Evolutionary conservation across 1,140 invertebrate genomes (phyloP).

Genomic region (Cheumatopsyche charites): DNA sequence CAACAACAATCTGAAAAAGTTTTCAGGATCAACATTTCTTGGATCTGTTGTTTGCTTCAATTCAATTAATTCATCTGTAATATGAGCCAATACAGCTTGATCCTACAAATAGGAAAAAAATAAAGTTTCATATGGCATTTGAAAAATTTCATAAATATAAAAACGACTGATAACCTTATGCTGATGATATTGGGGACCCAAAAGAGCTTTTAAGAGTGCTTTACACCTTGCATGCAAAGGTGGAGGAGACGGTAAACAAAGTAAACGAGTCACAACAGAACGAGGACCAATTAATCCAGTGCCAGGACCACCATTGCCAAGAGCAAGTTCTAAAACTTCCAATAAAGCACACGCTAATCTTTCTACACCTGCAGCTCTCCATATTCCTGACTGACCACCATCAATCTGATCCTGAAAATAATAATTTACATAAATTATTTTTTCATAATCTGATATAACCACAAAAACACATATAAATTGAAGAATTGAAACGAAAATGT

Average conservation of each 20-base stretch:
- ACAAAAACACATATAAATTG: neutral
- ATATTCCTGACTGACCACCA: conserved; percentile 34
- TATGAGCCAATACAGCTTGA: conserved; percentile 80
- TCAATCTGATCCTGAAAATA: conserved; percentile 40
- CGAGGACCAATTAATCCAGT: conserved; percentile 45
- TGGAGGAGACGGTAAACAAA: conserved; percentile 82
- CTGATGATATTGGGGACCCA: conserved; percentile 79
- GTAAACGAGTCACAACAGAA: conserved; percentile 76
- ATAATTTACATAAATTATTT: neutral
- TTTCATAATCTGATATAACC: no score
- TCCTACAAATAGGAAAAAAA: conserved; percentile 51
- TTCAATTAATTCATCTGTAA: conserved; percentile 71
- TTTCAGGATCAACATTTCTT: conserved; percentile 85
- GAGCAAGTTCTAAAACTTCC: conserved; percentile 55
- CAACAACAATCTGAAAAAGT: conserved; percentile 85
- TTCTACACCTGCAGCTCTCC: conserved; percentile 57
- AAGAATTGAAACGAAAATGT: conserved; percentile 17
- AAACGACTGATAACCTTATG: conserved; percentile 69
- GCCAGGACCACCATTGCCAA: conserved; percentile 46
- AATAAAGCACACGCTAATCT: conserved; percentile 57
- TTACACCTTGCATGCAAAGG: conserved; percentile 79
- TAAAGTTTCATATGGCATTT: no score
- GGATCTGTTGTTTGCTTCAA: conserved; percentile 66
- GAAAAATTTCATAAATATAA: conserved; percentile 41
- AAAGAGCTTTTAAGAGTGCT: conserved; percentile 80